These are phyloP conservation scores for Dynastes grantii DNA, from an alignment of 2,888 invertebrate genomes.

Conservation along the genomic window DNA sequence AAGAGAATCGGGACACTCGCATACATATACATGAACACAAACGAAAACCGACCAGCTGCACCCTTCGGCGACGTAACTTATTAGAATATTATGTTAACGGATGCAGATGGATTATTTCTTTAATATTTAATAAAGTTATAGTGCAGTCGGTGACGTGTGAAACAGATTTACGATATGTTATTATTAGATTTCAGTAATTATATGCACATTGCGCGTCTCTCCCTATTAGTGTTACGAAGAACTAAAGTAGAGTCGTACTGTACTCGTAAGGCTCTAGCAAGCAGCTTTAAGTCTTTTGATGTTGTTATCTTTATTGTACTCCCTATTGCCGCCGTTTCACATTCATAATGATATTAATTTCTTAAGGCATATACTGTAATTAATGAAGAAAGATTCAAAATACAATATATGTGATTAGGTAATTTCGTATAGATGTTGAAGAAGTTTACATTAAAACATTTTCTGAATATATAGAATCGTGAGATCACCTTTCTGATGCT, in stretches of 20 bases:
- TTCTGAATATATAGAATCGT: no score
- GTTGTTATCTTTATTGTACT: no score
- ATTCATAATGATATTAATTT: no score
- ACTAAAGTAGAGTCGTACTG: background rate
- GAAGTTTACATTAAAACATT: no score
- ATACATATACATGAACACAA: constrained; percentile 31
- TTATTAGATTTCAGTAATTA: constrained; percentile 35
- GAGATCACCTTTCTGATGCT: no score
- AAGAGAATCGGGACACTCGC: constrained; percentile 52
- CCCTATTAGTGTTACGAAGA: background rate
- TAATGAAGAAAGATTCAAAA: no score
- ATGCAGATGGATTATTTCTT: constrained; percentile 64
- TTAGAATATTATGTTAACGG: constrained; percentile 67
- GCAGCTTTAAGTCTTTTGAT: background rate
- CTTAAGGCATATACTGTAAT: no score
- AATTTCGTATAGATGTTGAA: no score
- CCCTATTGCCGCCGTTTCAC: no score
- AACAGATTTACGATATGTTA: constrained; percentile 37
- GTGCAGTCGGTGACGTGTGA: constrained; percentile 23
- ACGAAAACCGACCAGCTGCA: constrained; percentile 58
- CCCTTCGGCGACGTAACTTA: constrained; percentile 62
- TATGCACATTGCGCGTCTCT: constrained; percentile 2
- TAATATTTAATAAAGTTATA: constrained; percentile 60
- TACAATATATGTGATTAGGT: no score
- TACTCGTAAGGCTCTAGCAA: background rate